Conservation (phyloP, 2,888 invertebrate genomes). For the Aleiodes leptofemur region DNA sequence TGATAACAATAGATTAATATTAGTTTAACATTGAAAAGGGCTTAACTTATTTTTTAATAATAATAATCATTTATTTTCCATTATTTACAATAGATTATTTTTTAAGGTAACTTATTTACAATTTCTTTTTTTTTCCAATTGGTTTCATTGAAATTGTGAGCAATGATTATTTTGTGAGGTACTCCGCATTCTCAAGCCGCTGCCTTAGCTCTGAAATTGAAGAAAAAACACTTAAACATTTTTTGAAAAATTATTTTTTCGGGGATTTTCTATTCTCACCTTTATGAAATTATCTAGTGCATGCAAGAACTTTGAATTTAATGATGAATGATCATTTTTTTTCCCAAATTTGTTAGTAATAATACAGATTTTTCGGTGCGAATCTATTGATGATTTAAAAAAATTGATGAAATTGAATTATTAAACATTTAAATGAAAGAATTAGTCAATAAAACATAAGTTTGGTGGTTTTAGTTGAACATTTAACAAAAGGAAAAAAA, state of each 20-base stretch:
- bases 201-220: conserved; percentile 26
- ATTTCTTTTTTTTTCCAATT: conserved; percentile 32
- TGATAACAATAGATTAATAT: not conserved
- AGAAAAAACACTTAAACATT: conserved; percentile 18
- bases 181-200: conserved; percentile 21
- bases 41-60: conserved; percentile 21
- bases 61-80: conserved; percentile 22
- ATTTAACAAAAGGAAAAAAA: conserved; percentile 1
- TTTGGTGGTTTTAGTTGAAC: conserved; percentile 35
- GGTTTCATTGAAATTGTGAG: conserved; percentile 12
- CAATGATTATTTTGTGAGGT: conserved; percentile 5
- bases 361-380: conserved; percentile 62
- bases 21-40: too few species aligned
- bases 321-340: not conserved
- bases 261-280: not conserved
- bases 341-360: conserved; percentile 56
- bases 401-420: conserved; percentile 19
- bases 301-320: not conserved
- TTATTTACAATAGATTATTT: conserved; percentile 48
- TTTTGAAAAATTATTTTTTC: not conserved
- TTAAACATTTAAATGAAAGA: not conserved
- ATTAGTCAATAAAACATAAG: conserved; percentile 5
- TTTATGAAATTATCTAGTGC: not conserved
- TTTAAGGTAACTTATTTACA: conserved; percentile 27
- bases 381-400: conserved; percentile 55